Base-by-base conservation (phyloP, 2,113 vertebrate species). In the Mus pahari region DNA sequence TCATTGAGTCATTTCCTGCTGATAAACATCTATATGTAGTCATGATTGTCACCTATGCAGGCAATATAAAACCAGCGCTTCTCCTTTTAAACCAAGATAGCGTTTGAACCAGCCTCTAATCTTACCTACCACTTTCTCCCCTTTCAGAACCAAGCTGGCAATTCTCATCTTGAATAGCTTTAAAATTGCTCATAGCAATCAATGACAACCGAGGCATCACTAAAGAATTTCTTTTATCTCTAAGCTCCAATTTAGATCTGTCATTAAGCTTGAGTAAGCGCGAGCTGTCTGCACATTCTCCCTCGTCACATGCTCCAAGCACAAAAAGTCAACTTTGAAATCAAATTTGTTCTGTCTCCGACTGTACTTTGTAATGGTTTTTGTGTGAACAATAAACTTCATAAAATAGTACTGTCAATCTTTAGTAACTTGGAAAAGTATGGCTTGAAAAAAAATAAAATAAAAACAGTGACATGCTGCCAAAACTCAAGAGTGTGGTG, bases 191-290 rank as follows among this genome's bases (percentile, higher is more conserved):
- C 97, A 97, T 97, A 98, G 98, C 98, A 98, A 98, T 99, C 99
- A 98, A 98, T 98, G 98, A 98, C 98, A 99, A 98, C 98, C 98
- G 98, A 99, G 98, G 98, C 98, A 99, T 99, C 98, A 98, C 98
- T 99, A 98, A 99, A 99, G 98, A 98, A 99, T 98, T 98, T 98
- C 98, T 98, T 99, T 98, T 98, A 98, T 99, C 98, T 98, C 97
- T 98, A 97, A 98, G 98, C 97, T 98, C 98, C 99, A 99, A 98
- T 99, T 99, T 98, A 98, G 98, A 98, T 98, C 98, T 98, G 98
- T 98, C 98, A 99, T 99, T 98, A 98, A 98, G 98, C 98, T 98
- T 97, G 98, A 98, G 98, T 98, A 98, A 98, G 98, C 98, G 98
- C 97, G 97, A 98, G 97, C 98, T 98, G 98, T 98, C 98, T 98